Base-by-base conservation (phyloP, 2,888 invertebrate genomes). In the Phengaris alcon region DNA sequence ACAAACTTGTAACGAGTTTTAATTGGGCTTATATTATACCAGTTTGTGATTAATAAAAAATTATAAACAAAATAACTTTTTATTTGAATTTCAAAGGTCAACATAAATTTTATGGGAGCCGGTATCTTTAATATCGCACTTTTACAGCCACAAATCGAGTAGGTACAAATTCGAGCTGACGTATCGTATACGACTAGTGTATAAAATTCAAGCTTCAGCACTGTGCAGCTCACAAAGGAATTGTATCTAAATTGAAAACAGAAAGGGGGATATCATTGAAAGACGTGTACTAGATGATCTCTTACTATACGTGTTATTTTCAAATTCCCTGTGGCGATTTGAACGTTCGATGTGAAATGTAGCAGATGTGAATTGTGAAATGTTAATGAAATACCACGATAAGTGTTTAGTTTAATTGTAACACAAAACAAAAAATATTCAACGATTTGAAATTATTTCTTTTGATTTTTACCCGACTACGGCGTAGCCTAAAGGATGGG, bases 171-270 rank as follows among this genome's bases (percentile, higher is more conserved):
- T 59, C 68, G 15, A 68, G 55, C 51, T 68, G 72, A 76, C 76
- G 64, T 76, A 75, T 76, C 73, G 68, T 73, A 22, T 73, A 13
- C 73, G 44, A 75, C 55, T 57, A 52, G 70, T 22, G 74, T 55
- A 75, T 69, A 69, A 68, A 68, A 75, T 55, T 55, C 54, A 75
- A 75, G 55, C 74, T 68, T 69, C 70, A 70, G 51, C 70, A 52
- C 69, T 46, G 68, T n/a, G 44, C 7, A 52, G 68, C 68, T 75
- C 68, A 75, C 74, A 75, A 75, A 75, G 74, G 69, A 55, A 75
- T 75, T 68, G 68, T 69, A 55, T 75, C 74, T 75, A 69, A 75
- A 75, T 75, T 75, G 68, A 68, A 75, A 75, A 68, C 68, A 75
- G 68, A 75, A 54, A 68, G 69, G 68, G 4, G 74, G 74, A 68